phyloP scores from a whole-genome alignment of 2,888 invertebrate species.

The Rhimphoctona megacephalus region DNA sequence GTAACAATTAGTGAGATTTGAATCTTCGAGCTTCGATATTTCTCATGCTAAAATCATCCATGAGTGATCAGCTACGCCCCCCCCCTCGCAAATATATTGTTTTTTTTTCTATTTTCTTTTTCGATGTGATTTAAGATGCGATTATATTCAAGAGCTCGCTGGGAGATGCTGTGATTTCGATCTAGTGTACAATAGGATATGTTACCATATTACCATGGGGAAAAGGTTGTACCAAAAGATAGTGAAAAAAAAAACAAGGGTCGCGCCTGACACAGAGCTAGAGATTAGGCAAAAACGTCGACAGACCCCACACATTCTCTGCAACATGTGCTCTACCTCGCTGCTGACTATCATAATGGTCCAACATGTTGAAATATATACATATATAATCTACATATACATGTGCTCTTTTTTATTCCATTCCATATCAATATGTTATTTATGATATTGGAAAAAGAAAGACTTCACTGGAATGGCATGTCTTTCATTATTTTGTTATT shows the following conservation, averaged over 20 bases:
- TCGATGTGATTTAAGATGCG: conserved; percentile 67
- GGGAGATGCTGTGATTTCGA: conserved; percentile 31
- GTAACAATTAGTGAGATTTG: background rate
- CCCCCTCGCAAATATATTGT: conserved; percentile 21
- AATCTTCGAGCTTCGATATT: background rate
- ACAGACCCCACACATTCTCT: conserved; percentile 46
- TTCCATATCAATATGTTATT: conserved; percentile 40
- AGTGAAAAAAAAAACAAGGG: conserved; percentile 59
- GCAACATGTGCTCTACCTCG: conserved; percentile 57
- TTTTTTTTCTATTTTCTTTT: too few species aligned
- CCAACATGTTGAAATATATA: background rate
- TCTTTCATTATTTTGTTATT: conserved; percentile 15
- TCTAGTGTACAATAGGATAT: conserved; percentile 3
- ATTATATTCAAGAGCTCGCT: conserved; percentile 62
- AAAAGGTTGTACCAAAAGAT: conserved; percentile 54
- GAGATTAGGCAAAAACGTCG: conserved; percentile 46
- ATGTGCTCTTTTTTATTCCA: conserved; percentile 14
- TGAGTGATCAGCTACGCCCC: conserved; percentile 21
- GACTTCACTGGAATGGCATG: conserved; percentile 17
- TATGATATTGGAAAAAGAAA: conserved; percentile 55
- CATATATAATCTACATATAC: background rate
- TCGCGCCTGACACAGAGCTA: conserved; percentile 30
- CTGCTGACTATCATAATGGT: conserved; percentile 35
- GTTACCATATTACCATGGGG: conserved; percentile 54
- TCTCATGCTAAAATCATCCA: background rate